These are phyloP conservation scores for Pachyuromys duprasi DNA, from an alignment of 2,797 vertebrate species.

Conservation along the genomic window DNA sequence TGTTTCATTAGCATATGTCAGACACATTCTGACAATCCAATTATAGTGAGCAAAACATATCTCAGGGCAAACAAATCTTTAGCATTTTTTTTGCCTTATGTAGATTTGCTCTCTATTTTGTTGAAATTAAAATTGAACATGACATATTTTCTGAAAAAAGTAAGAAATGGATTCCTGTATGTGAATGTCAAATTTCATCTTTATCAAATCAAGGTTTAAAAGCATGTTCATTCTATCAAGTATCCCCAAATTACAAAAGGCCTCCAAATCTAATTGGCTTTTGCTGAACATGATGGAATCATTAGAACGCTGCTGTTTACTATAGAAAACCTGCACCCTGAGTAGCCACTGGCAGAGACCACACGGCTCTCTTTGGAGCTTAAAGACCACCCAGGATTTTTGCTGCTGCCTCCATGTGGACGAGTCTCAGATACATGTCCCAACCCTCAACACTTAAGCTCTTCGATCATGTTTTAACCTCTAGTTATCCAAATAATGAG, in stretches of 20 bases:
- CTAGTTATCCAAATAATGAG: neutral
- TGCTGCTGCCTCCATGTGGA: fast-evolving
- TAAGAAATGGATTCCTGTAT: slow-evolving; percentile 61
- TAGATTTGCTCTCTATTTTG: slow-evolving; percentile 54
- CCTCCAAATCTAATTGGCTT: slow-evolving; percentile 67
- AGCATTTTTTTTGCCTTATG: slow-evolving; percentile 22
- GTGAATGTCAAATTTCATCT: slow-evolving; percentile 69
- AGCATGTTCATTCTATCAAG: slow-evolving; percentile 7
- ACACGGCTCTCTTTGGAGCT: neutral
- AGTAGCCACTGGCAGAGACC: slow-evolving; percentile 14
- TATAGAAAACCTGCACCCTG: neutral
- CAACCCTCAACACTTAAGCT: neutral
- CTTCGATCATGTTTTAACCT: neutral
- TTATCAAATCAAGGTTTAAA: slow-evolving; percentile 64
- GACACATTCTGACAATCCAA: slow-evolving; percentile 44
- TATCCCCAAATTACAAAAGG: slow-evolving; percentile 33
- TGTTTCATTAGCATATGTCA: slow-evolving; percentile 51
- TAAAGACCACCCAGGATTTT: neutral
- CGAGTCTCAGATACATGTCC: neutral
- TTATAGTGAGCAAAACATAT: slow-evolving; percentile 47
- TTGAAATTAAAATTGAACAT: slow-evolving; percentile 61
- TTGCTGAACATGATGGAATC: slow-evolving; percentile 59
- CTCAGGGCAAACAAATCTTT: slow-evolving; percentile 37
- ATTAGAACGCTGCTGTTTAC: slow-evolving; percentile 12
- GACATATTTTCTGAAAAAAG: slow-evolving; percentile 67